Conservation (phyloP, 2,113 vertebrate species). For the Mustela lutreola region DNA sequence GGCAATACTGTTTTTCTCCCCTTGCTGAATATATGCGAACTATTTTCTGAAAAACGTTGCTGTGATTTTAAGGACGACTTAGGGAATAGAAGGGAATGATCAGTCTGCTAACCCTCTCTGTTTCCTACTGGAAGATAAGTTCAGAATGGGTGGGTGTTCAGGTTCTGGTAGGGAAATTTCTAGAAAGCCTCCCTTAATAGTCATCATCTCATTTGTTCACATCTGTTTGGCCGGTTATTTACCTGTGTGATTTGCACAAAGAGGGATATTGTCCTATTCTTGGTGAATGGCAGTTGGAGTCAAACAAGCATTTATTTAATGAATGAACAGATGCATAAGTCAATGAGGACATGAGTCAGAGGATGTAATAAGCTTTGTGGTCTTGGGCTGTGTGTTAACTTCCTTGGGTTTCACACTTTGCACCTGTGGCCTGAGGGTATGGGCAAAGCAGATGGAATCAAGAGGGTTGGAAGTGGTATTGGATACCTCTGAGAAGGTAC, state of each 20-base stretch:
- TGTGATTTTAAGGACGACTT: background rate
- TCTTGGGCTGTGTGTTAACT: background rate
- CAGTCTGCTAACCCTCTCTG: background rate
- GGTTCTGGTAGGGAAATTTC: background rate
- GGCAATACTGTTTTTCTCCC: background rate
- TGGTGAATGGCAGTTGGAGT: background rate
- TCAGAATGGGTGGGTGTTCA: background rate
- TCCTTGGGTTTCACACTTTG: background rate
- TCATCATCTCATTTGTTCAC: background rate
- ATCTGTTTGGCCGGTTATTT: background rate
- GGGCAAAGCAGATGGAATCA: background rate
- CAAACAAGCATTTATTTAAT: conserved; percentile 22
- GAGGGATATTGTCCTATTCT: background rate
- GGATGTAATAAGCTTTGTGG: background rate
- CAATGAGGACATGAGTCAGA: background rate
- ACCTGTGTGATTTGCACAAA: background rate
- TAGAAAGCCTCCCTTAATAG: background rate
- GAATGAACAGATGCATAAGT: background rate
- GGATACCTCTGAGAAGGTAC: background rate
- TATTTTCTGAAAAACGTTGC: background rate
- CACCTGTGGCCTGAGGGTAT: background rate
- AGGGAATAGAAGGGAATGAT: background rate
- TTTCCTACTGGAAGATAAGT: background rate
- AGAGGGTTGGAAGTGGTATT: background rate
- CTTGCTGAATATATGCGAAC: background rate